These are phyloP conservation scores for Pipistrellus pipistrellus DNA, from an alignment of 2,797 vertebrate species.

Conservation along the genomic window DNA sequence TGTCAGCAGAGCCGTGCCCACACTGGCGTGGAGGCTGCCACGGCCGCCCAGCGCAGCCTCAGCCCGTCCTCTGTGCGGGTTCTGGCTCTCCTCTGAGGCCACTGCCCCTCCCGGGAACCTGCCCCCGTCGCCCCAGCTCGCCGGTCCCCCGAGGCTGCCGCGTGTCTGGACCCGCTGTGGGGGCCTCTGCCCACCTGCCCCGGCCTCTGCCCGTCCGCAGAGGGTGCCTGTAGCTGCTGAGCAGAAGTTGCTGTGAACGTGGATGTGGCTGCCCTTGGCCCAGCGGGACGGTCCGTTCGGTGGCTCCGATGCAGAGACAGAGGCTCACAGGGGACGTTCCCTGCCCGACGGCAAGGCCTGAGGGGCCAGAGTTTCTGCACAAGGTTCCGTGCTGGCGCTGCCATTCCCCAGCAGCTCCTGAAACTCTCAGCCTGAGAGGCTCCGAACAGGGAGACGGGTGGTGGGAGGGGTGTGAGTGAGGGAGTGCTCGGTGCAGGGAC, in stretches of 20 bases:
- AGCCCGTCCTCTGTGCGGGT: not conserved
- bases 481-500: not conserved
- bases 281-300: not conserved
- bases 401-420: fast-evolving
- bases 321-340: not conserved
- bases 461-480: not conserved
- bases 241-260: not conserved
- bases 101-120: not conserved
- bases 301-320: not conserved
- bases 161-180: fast-evolving
- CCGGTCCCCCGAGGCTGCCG: not conserved
- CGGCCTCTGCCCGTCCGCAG: not conserved
- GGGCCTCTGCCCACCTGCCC: no score
- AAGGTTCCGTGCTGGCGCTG: not conserved
- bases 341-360: not conserved
- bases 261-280: not conserved
- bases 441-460: not conserved
- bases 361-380: not conserved
- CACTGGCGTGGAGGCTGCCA: not conserved
- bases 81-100: not conserved
- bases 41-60: not conserved
- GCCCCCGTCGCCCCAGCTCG: no score
- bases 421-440: not conserved
- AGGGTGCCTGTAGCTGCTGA: not conserved
- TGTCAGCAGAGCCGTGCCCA: not conserved